These are phyloP conservation scores for Enteromius radiatus DNA, from an alignment of 2,797 vertebrate species.

Conservation along the genomic window DNA sequence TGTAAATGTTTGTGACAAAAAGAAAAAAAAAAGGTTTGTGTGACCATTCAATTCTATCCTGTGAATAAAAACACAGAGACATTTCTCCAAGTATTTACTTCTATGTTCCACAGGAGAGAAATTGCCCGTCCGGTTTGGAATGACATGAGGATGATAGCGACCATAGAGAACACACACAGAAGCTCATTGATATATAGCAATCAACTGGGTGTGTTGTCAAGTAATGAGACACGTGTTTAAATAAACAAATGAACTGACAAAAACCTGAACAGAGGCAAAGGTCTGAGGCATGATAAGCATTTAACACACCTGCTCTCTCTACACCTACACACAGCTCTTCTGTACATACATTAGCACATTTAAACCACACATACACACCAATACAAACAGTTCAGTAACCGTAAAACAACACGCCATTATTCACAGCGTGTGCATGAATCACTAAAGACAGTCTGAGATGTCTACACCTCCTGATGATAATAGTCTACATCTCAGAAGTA, in stretches of 20 bases:
- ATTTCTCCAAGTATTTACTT: background rate
- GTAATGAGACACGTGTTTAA: background rate
- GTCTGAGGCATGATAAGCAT: background rate
- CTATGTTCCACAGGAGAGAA: background rate
- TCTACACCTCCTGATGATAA: background rate
- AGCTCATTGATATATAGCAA: background rate
- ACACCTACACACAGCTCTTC: slow-evolving; percentile 19
- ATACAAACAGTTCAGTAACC: background rate
- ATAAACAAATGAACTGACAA: background rate
- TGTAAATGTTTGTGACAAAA: background rate
- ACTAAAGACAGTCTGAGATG: background rate
- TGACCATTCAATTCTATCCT: background rate
- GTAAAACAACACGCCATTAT: slow-evolving; percentile 13
- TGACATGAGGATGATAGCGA: background rate
- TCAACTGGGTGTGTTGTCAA: background rate
- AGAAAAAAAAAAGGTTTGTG: no score
- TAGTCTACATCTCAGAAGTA: background rate
- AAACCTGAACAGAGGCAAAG: background rate
- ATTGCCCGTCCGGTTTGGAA: background rate
- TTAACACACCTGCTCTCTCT: background rate
- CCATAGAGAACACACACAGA: background rate
- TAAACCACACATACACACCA: slow-evolving; percentile 20
- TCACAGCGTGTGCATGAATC: background rate
- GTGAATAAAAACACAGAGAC: background rate
- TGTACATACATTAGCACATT: slow-evolving; percentile 19